Conservation (phyloP, 1,140 invertebrate species). For the Antheraea mylitta region DNA sequence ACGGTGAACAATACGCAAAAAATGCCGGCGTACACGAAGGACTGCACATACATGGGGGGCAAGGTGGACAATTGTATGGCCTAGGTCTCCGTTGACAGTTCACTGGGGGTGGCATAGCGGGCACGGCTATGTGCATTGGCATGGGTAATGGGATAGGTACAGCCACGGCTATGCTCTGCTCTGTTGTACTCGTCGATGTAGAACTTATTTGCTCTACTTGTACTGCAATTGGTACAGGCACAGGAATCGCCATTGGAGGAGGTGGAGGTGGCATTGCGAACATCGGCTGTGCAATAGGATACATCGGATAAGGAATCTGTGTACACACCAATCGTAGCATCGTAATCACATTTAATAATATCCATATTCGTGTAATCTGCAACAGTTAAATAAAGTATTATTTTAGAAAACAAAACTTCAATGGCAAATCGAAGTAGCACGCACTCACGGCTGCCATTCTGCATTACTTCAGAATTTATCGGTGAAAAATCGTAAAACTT, state of each 20-base stretch:
- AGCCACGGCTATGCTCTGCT: conserved; percentile 18
- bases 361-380: conserved; percentile 2
- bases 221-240: conserved; percentile 22
- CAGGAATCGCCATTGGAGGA: conserved; percentile 27
- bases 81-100: conserved; percentile 22
- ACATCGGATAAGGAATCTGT: conserved; percentile 18
- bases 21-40: conserved; percentile 60
- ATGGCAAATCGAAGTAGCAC: not conserved
- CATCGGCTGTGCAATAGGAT: conserved; percentile 13
- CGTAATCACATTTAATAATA: not conserved
- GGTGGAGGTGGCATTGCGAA: conserved; percentile 30
- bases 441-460: not conserved
- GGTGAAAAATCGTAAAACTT: conserved; percentile 18
- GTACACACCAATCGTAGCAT: conserved; percentile 2
- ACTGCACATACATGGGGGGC: conserved; percentile 54
- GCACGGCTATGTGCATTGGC: conserved; percentile 35
- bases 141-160: conserved; percentile 37
- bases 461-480: not conserved
- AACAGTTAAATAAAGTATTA: not conserved
- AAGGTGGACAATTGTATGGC: conserved; percentile 40
- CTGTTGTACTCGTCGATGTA: conserved; percentile 29
- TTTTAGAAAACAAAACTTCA: not conserved
- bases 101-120: conserved; percentile 24
- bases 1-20: conserved; percentile 61
- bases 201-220: conserved; percentile 30